A percentile compares a stretch with the other conserved stretches of the same genome.
phyloP scores from a whole-genome alignment of 37 sponge, comb jelly and placozoan species.

The Dysidea cf. avara region DNA sequence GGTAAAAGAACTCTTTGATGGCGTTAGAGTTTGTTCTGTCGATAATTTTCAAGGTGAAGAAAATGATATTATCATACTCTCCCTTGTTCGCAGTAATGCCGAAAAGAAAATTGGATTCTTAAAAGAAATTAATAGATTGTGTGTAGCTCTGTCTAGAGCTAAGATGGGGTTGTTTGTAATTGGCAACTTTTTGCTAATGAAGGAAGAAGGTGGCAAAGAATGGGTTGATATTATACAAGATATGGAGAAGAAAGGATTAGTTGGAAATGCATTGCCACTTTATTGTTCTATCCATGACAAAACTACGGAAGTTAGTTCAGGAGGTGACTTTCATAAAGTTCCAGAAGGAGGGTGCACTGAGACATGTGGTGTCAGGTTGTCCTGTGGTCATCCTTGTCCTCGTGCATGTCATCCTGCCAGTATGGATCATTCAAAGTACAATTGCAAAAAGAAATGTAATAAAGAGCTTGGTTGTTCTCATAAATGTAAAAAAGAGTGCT shows the following conservation, averaged over 20 bases:
- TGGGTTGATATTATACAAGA: conserved; percentile 68
- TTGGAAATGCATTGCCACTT: conserved; percentile 62
- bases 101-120: conserved; percentile 81
- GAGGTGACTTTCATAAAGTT: conserved; percentile 67
- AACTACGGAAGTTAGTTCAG: not conserved
- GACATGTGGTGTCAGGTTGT: conserved; percentile 46
- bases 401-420: conserved; percentile 74
- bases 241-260: conserved; percentile 34
- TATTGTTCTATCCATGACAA: conserved; percentile 76
- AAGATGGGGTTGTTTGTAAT: conserved; percentile 81
- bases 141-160: conserved; percentile 93
- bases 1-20: conserved; percentile 41
- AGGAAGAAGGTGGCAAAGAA: conserved; percentile 32
- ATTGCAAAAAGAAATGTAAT: conserved; percentile 57
- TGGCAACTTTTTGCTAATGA: conserved; percentile 73
- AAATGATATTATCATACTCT: too few relatives aligned
- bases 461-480: conserved; percentile 72
- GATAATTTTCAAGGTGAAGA: too few relatives aligned
- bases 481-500: conserved; percentile 62
- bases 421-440: conserved; percentile 43
- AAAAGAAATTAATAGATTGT: conserved; percentile 68
- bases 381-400: conserved; percentile 77
- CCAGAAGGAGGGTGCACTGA: conserved; percentile 82
- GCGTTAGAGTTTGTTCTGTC: conserved; percentile 79
- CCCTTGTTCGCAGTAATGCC: too few relatives aligned